Evolutionary conservation across 2,113 vertebrate species (phyloP).

Genomic region (Bujurquina vittata): DNA sequence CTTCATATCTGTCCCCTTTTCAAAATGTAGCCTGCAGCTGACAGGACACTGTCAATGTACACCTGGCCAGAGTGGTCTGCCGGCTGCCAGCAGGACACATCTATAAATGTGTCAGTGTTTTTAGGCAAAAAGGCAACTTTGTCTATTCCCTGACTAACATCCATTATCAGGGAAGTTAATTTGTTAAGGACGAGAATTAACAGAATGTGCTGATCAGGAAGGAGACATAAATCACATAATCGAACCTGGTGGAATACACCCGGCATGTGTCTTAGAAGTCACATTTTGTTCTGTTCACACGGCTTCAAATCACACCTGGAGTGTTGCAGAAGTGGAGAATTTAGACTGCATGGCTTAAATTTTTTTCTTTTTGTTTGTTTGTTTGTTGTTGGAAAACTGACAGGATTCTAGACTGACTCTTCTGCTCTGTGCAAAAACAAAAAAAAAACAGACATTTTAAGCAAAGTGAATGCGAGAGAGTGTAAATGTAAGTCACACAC

Average conservation of each 20-base stretch:
- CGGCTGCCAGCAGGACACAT: constrained; percentile 45
- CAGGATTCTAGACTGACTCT: no score
- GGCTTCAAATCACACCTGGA: neutral
- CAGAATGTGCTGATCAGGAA: neutral
- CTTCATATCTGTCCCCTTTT: constrained; percentile 40
- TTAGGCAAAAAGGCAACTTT: neutral
- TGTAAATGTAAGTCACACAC: neutral
- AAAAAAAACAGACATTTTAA: no score
- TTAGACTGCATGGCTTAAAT: no score
- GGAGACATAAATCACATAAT: neutral
- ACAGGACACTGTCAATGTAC: constrained; percentile 22
- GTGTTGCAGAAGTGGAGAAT: no score
- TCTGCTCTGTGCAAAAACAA: no score
- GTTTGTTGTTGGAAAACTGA: no score
- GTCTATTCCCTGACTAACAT: neutral
- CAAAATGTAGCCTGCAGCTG: constrained; percentile 21
- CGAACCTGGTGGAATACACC: neutral
- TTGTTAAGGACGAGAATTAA: neutral
- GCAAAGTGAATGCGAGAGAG: neutral
- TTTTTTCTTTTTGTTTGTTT: no score
- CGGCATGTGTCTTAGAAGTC: neutral
- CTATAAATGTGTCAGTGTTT: constrained; percentile 27
- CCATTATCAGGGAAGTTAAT: neutral
- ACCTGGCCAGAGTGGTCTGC: constrained; percentile 29
- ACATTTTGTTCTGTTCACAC: neutral